Evolutionary conservation across 2,113 vertebrate genomes (phyloP), one percentile per base, ranked within the genome.

Genomic region (Pandion haliaetus): DNA sequence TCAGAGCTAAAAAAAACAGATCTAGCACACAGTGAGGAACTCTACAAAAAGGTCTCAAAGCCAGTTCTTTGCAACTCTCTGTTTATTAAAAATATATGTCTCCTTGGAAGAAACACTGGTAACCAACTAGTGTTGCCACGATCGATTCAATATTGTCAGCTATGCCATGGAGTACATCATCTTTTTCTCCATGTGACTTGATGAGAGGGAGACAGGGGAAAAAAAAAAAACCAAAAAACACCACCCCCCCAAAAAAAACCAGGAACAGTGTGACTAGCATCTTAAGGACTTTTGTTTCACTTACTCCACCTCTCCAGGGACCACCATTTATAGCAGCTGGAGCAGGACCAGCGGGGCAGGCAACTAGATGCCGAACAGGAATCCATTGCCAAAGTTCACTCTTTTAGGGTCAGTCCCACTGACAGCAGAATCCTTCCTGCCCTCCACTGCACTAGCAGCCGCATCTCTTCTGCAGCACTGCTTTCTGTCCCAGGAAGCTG

Each of bases 21-120:
- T 16, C 52, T 81, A 34, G 34, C 61, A 57, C 47, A 36, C 42
- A 71, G 55, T 25, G 32, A 92, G 59, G 31, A 71, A 81, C 61
- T 81, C 87, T 18, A 77, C 71, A 98, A 98, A 94, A 98, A 98
- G 88, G 42, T 89, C 93, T 98, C 98, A 72, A 97, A 98, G 98
- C 70, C 97, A 92, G 90, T 88, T 98, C 98, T 98, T 98, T 98
- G 97, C 97, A 98, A 98, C 97, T 98, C 97, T 98, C 96, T 61
- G 98, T 98, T 98, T 98, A 98, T 98, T 98, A 98, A 98, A 98
- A 98, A 98, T 98, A 98, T 98, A 98, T 88, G 98, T 98, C 98
- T 98, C 98, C 98, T 98, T 94, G 97, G 98, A 98, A 98, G 98
- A 98, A 98, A 98, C 98, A 97, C 98, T 97, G 97, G 95, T 96